phyloP scores from a whole-genome alignment of 2,888 invertebrate species.

The Tupiocoris notatus region DNA sequence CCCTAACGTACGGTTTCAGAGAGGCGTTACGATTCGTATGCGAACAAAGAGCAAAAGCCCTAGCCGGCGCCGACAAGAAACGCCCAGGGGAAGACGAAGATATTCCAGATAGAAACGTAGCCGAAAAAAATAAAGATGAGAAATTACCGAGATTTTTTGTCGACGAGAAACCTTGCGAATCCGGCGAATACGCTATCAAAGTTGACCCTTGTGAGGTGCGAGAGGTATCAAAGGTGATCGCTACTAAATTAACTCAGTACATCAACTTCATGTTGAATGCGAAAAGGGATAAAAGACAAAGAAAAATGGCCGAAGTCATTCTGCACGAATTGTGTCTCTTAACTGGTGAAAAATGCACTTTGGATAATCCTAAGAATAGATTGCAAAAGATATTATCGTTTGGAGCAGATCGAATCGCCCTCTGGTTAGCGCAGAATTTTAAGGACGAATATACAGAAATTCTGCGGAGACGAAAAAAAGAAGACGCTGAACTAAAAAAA shows the following conservation, averaged over 20 bases:
- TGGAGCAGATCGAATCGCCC: slow-evolving; percentile 44
- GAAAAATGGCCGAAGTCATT: slow-evolving; percentile 44
- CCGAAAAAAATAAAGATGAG: neutral
- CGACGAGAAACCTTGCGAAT: slow-evolving; percentile 1
- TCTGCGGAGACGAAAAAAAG: neutral
- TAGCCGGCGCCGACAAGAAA: neutral
- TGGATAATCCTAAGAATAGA: slow-evolving; percentile 44
- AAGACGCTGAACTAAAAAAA: slow-evolving; percentile 13
- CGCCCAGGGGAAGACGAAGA: neutral
- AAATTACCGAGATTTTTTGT: neutral
- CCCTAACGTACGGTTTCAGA: slow-evolving; percentile 14
- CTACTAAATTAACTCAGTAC: slow-evolving; percentile 46
- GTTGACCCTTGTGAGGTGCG: slow-evolving; percentile 37
- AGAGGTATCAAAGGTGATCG: slow-evolving; percentile 45
- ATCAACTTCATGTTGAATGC: slow-evolving; percentile 44
- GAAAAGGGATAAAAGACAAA: slow-evolving; percentile 42
- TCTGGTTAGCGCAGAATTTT: slow-evolving; percentile 45
- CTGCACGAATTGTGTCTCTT: slow-evolving; percentile 44
- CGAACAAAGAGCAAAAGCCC: slow-evolving; percentile 11
- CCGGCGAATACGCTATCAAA: neutral
- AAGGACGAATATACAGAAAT: slow-evolving; percentile 9
- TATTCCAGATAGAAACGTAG: neutral
- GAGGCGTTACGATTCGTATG: slow-evolving; percentile 17
- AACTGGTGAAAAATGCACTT: slow-evolving; percentile 46
- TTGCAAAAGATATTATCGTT: slow-evolving; percentile 45